Evolutionary conservation across 2,113 vertebrate genomes (phyloP), one percentile per base, ranked within the genome.

Genomic region (Meriones unguiculatus): DNA sequence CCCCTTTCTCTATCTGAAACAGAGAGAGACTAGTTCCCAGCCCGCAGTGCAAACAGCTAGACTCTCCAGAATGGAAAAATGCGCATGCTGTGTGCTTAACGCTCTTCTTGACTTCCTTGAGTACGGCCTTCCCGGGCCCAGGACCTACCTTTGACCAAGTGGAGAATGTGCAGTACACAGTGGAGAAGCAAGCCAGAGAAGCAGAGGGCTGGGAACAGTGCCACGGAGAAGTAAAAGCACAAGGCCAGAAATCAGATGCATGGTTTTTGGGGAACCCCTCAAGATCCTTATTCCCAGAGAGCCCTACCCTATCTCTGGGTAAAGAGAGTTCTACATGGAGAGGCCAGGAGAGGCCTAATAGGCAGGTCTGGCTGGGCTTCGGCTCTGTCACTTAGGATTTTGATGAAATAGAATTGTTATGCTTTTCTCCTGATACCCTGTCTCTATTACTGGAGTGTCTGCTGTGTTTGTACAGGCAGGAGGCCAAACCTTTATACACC

Each of bases 121-220:
- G n/a, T 28, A 5, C 1, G 30, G 62, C 67, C 7, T 14, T 0
- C 20, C 18, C 1, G 0, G 38, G 30, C 12, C 9, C 4, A 30
- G 6, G 64, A 78, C 38, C 62, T 10, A 18, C 20, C 41, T 57
- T 50, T 59, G 59, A 72, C 67, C 18, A 17, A 10, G 77, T 38
- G 18, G 11, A 67, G 41, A 65, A 64, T 17, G 32, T 18, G 15
- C 1, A 28, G 0, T 10, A 30, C 41, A 89, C 0, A 20, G 15
- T 6, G 6, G 35, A 86, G 67, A 85, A 35, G 62, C 2, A 22
- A 77, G 87, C 30, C 28, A 35, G n/a, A 84, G 35, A 52, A 41
- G 77, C 57, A 76, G 32, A 7, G 6, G 9, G 38, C 38, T 50
- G 18, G 24, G 67, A 64, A 93, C 32, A 57, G 82, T 13, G 46